Evolutionary conservation across 2,888 invertebrate species (phyloP).

Genomic region (Pammene aurita): DNA sequence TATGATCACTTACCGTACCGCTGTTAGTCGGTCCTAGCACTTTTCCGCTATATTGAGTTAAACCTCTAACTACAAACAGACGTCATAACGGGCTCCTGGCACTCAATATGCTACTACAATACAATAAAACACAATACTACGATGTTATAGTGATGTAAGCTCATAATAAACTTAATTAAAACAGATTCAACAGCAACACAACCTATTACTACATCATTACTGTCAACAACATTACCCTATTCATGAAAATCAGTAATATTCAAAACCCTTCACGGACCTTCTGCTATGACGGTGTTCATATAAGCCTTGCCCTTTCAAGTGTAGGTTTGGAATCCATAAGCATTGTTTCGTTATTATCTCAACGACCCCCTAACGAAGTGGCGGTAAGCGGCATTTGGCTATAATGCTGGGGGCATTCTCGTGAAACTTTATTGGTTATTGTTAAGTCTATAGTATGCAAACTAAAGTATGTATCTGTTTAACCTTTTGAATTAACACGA

Average conservation of each 20-base stretch:
- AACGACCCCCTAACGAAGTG: conserved; percentile 48
- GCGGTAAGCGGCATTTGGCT: conserved; percentile 47
- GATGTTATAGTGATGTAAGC: too few relatives aligned
- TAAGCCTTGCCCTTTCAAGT: conserved; percentile 26
- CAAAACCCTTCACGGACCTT: background rate
- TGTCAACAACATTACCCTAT: conserved; percentile 6
- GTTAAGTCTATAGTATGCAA: background rate
- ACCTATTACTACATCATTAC: background rate
- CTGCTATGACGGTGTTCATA: conserved; percentile 20
- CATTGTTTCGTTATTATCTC: conserved; percentile 55
- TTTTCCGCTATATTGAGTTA: too few relatives aligned
- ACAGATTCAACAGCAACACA: background rate
- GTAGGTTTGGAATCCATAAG: conserved; percentile 44
- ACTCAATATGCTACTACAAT: too few relatives aligned
- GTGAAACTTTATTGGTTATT: conserved; percentile 47
- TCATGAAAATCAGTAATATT: conserved; percentile 13
- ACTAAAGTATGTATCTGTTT: background rate
- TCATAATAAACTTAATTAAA: background rate
- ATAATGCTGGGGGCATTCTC: conserved; percentile 46
- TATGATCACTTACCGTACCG: too few relatives aligned
- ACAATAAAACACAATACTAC: too few relatives aligned
- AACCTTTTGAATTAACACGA: background rate
- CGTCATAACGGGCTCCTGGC: too few relatives aligned
- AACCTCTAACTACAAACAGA: too few relatives aligned
- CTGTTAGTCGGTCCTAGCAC: too few relatives aligned